Conservation (phyloP, 2,888 invertebrate species). For the Laothoe populi region DNA sequence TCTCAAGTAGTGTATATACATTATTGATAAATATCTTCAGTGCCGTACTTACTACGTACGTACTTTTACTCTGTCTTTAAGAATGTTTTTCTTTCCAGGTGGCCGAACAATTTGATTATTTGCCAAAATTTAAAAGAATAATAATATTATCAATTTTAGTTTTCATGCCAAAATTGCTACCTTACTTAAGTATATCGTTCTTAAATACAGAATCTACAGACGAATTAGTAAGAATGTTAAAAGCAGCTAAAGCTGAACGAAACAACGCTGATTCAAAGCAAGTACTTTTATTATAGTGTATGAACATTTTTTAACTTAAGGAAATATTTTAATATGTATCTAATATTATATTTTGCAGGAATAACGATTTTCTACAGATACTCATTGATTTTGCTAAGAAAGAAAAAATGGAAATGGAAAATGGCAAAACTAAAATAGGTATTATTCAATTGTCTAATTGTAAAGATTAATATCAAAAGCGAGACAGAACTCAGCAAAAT, state of each 20-base stretch:
- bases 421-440: conserved; percentile 49
- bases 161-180: conserved; percentile 64
- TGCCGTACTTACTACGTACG: too few relatives aligned
- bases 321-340: neutral
- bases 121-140: conserved; percentile 62
- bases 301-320: neutral
- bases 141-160: conserved; percentile 61
- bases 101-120: conserved; percentile 71
- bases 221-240: conserved; percentile 66
- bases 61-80: neutral
- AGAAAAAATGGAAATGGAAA: conserved; percentile 55
- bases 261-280: conserved; percentile 61
- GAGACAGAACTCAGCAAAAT: too few relatives aligned
- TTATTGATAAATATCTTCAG: too few relatives aligned
- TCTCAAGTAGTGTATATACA: too few relatives aligned
- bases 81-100: conserved; percentile 53
- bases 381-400: conserved; percentile 74
- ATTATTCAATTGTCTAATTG: too few relatives aligned
- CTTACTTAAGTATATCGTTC: conserved; percentile 65
- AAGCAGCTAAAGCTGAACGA: conserved; percentile 69
- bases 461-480: too few relatives aligned
- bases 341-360: conserved; percentile 52
- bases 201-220: conserved; percentile 60
- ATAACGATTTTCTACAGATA: conserved; percentile 78
- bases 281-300: too few relatives aligned